Evolutionary conservation across 2,888 invertebrate genomes (phyloP).

Genomic region (Galeruca laticollis): DNA sequence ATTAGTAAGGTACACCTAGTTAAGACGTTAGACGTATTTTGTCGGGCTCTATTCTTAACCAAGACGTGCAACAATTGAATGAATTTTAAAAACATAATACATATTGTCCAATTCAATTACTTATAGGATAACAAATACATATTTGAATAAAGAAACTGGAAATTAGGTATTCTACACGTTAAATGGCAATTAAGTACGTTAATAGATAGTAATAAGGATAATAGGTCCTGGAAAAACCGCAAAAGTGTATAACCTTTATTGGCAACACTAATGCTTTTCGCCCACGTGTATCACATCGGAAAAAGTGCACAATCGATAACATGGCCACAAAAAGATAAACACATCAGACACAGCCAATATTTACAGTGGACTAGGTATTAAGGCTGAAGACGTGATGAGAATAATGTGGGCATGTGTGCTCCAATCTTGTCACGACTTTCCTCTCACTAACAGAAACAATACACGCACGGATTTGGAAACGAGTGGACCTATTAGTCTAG

Average conservation of each 20-base stretch:
- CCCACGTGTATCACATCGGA: conserved; percentile 36
- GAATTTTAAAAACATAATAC: too few relatives aligned
- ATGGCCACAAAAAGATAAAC: conserved; percentile 51
- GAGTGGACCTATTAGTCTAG: conserved; percentile 23
- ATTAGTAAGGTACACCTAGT: too few relatives aligned
- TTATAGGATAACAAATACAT: too few relatives aligned
- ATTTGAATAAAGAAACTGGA: background rate
- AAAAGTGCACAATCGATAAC: conserved; percentile 47
- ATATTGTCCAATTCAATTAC: too few relatives aligned
- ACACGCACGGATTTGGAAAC: conserved; percentile 23
- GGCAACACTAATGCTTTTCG: conserved; percentile 32
- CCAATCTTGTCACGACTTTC: conserved; percentile 52
- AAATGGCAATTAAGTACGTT: conserved; percentile 1
- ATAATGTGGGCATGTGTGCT: conserved; percentile 49
- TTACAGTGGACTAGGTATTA: conserved; percentile 62
- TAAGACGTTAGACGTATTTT: too few relatives aligned
- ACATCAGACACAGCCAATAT: conserved; percentile 60
- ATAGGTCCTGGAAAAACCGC: conserved; percentile 19
- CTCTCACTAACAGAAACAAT: conserved; percentile 37
- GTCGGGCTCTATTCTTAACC: too few relatives aligned
- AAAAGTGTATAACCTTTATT: conserved; percentile 30
- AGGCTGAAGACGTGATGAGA: conserved; percentile 59
- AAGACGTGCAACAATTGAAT: too few relatives aligned
- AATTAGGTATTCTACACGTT: background rate
- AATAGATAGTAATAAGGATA: conserved; percentile 6